Conservation (phyloP, 2,113 vertebrate genomes). For the Triplophysa siluroides region DNA sequence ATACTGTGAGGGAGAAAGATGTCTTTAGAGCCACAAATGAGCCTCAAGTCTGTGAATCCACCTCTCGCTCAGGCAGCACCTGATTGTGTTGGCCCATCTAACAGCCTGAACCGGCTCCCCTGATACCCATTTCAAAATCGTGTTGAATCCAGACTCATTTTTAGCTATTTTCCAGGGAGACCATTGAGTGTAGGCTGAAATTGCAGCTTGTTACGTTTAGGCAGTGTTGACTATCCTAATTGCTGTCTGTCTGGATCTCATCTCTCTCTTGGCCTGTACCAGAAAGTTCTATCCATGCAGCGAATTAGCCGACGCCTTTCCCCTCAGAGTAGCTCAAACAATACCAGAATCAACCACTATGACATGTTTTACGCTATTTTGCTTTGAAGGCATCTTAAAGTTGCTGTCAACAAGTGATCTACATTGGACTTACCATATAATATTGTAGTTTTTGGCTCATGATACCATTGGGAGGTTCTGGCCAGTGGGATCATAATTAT, state of each 20-base stretch:
- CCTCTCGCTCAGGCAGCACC: slow-evolving; percentile 20
- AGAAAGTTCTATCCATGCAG: slow-evolving; percentile 17
- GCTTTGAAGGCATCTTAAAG: neutral
- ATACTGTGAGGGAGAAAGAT: neutral
- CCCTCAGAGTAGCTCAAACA: neutral
- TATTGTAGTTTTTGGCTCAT: slow-evolving; percentile 4
- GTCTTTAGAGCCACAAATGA: neutral
- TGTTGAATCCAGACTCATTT: slow-evolving; percentile 28
- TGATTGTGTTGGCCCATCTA: slow-evolving; percentile 37
- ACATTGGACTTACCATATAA: neutral
- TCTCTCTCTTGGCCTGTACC: slow-evolving; percentile 37
- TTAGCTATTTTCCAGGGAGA: slow-evolving; percentile 30
- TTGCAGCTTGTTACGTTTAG: slow-evolving; percentile 37
- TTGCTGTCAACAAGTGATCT: slow-evolving; percentile 1
- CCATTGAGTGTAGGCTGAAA: slow-evolving; percentile 23
- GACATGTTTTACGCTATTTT: neutral
- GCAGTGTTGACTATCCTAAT: slow-evolving; percentile 45
- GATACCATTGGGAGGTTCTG: neutral
- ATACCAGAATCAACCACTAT: neutral
- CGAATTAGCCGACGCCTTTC: neutral
- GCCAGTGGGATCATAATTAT: slow-evolving; percentile 12
- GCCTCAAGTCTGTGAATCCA: slow-evolving; percentile 13
- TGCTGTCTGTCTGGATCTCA: slow-evolving; percentile 31
- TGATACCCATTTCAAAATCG: slow-evolving; percentile 17
- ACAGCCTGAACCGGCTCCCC: neutral